phyloP scores from a whole-genome alignment of 2,797 vertebrate genomes.

The Anabas testudineus region DNA sequence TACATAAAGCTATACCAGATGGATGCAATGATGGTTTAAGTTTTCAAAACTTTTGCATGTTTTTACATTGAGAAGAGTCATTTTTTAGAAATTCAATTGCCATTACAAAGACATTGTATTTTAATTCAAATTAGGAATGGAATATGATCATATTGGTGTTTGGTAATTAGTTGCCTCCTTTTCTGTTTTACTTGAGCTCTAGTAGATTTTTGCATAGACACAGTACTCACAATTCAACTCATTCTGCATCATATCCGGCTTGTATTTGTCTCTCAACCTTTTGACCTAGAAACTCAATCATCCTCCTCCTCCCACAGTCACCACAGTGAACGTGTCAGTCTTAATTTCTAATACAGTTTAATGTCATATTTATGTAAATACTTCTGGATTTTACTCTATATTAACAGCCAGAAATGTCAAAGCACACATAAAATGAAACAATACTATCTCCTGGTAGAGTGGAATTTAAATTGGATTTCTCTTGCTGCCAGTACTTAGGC shows the following conservation, averaged over 20 bases:
- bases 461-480: slow-evolving; percentile 91
- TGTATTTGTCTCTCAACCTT: slow-evolving; percentile 70
- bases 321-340: slow-evolving; percentile 82
- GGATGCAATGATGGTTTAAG: slow-evolving; percentile 4
- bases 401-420: slow-evolving; percentile 90
- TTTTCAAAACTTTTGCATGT: slow-evolving; percentile 1
- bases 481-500: slow-evolving; percentile 82
- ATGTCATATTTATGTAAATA: slow-evolving; percentile 92
- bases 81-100: slow-evolving; percentile 10
- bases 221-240: slow-evolving; percentile 34
- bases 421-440: slow-evolving; percentile 92
- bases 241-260: slow-evolving; percentile 41
- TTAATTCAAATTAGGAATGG: slow-evolving; percentile 4
- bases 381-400: slow-evolving; percentile 86
- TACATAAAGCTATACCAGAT: background rate
- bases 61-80: background rate
- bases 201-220: slow-evolving; percentile 24
- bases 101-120: background rate
- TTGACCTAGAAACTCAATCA: slow-evolving; percentile 82
- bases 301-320: slow-evolving; percentile 64
- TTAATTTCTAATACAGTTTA: slow-evolving; percentile 90
- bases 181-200: slow-evolving; percentile 30
- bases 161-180: slow-evolving; percentile 15
- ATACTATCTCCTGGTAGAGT: slow-evolving; percentile 87
- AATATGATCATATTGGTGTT: background rate